Evolutionary conservation across 2,113 vertebrate species (phyloP), one percentile per base, ranked within the genome.

Genomic region (Channa maculata): DNA sequence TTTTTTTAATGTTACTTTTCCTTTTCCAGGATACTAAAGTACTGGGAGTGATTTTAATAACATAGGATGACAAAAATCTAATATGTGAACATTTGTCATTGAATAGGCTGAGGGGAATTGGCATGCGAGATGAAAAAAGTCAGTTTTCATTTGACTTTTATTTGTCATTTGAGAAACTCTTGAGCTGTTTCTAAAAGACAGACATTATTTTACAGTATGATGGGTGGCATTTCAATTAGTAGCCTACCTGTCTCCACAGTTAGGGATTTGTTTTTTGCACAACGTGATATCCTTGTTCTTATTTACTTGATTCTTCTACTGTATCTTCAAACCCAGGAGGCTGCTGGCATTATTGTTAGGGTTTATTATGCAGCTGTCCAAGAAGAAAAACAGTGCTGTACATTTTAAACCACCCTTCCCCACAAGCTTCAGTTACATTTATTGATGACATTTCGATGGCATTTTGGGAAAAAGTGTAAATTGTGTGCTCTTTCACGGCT

Each of bases 381-480:
- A 58, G 46, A 49, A 65, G 5, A 53, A 55, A 63, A 64, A 48
- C 63, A 60, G 11, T 15, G 74, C 54, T 59, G 61, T 73, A 64
- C 33, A 65, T 62, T 79, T 80, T 59, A 38, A 63, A 49, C 12
- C 24, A 62, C 49, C 43, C 15, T 6, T 66, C 74, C 72, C 66
- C 65, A 5, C 46, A 58, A 76, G 77, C 81, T 71, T 71, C 75
- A 69, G 39, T 65, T 82, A 41, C 78, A 72, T 87, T 83, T 84
- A 76, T 81, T 77, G 64, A 82, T 92, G 85, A 86, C 85, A 89
- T 91, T 92, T 89, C 84, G 79, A 75, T 92, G 86, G 68, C 81
- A 87, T 92, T 87, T 86, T 53, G 69, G 39, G 46, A 57, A 68
- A 75, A 68, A 75, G 77, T 65, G 72, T 77, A 85, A 84, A 89